phyloP scores from a whole-genome alignment of 2,797 vertebrate species.

The Pantherophis vulpinus region DNA sequence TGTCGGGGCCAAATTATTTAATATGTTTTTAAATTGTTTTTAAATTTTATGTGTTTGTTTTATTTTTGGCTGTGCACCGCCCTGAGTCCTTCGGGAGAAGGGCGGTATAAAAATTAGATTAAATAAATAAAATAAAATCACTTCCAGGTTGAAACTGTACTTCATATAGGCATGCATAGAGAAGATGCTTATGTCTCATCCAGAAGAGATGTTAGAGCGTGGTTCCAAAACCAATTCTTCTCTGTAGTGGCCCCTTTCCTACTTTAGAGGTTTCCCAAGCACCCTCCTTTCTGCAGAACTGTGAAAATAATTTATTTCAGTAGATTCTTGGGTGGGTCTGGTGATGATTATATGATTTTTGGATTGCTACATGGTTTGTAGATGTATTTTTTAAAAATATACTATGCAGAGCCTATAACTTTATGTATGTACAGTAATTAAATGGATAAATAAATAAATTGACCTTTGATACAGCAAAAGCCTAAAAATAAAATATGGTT shows the following conservation, averaged over 20 bases:
- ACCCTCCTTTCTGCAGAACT: background rate
- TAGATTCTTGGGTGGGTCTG: background rate
- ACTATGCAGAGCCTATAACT: background rate
- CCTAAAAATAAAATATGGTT: background rate
- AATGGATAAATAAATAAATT: background rate
- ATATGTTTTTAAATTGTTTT: too few relatives aligned
- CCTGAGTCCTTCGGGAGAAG: too few relatives aligned
- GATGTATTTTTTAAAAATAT: background rate
- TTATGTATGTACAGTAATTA: background rate
- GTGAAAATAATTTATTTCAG: background rate
- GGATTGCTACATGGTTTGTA: background rate
- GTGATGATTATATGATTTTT: background rate
- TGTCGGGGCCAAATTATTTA: too few relatives aligned
- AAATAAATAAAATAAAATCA: too few relatives aligned
- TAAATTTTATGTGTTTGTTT: too few relatives aligned
- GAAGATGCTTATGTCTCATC: background rate
- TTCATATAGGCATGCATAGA: background rate
- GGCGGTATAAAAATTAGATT: too few relatives aligned
- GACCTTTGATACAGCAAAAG: background rate
- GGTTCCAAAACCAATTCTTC: background rate
- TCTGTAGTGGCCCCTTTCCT: background rate
- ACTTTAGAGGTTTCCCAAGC: background rate
- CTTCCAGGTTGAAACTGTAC: background rate
- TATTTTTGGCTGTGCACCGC: too few relatives aligned
- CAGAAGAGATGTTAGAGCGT: background rate